Base-by-base conservation (phyloP, 2,797 vertebrate genomes). In the Lagodon rhomboides region DNA sequence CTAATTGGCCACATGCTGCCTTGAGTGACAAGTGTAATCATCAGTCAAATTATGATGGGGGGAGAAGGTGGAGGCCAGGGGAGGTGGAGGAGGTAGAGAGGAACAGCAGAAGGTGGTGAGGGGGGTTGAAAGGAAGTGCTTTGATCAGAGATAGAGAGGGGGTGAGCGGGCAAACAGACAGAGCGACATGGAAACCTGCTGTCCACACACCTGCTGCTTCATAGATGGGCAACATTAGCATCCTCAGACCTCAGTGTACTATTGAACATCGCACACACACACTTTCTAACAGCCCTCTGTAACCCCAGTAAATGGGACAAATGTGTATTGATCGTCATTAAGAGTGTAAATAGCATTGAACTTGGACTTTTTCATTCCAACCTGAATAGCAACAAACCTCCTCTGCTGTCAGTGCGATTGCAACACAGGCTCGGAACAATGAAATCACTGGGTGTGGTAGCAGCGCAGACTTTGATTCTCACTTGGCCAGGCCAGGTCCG, bases 1-100 rank as follows among this genome's bases (percentile, higher is more conserved):
- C 92, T 95, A 95, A 95, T 95, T 95, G 95, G 94, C 93, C 93
- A 95, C 95, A 96, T 94, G 94, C 95, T 95, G 95, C 92, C 95
- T 91, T 97, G 97, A 98, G 89, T 96, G 97, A 97, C 97, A 96
- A 95, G 95, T 96, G 95, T 97, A 96, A 96, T 97, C 96, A 97
- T 97, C 95, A 96, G 95, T 96, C 96, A 97, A 96, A 97, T 97
- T 96, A 96, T 93, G 89, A 93, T 86, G 91, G 86, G 85, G 79
- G 59, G 63, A 46, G 49, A 55, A 73, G 83, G 78, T 75, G 80
- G 76, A 78, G 77, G 77, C 82, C 60, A 53, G n/a, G 62, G 79
- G 73, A 84, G 88, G 38, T 68, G 80, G 80, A 84, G 79, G 75
- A 82, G 64, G 81, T 67, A 47, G 81, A 77, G 80, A 75, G 68